phyloP scores from a whole-genome alignment of 2,113 vertebrate genomes.

The Perccottus glenii region DNA sequence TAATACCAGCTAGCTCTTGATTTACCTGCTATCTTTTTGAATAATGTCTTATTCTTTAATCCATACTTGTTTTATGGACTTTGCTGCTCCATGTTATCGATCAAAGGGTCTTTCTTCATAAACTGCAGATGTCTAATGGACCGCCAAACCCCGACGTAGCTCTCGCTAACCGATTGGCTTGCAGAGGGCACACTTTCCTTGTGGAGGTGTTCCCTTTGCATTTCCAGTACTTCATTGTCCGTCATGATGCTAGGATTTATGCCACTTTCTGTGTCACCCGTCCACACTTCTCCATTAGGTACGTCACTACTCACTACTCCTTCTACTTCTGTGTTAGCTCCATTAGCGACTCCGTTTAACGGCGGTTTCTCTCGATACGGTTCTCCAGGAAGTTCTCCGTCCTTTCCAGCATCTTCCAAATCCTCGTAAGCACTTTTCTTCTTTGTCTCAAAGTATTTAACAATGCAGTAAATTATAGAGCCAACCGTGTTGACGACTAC shows the following conservation, averaged over 20 bases:
- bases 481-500: slow-evolving; percentile 96
- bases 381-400: slow-evolving; percentile 66
- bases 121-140: slow-evolving; percentile 88
- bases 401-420: slow-evolving; percentile 85
- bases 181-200: slow-evolving; percentile 47
- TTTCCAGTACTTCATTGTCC: slow-evolving; percentile 65
- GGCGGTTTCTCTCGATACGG: slow-evolving; percentile 53
- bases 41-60: neutral
- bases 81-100: slow-evolving; percentile 92
- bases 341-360: neutral
- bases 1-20: neutral
- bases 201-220: slow-evolving; percentile 67
- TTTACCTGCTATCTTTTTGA: neutral
- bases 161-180: slow-evolving; percentile 79
- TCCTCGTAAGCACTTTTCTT: slow-evolving; percentile 90
- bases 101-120: slow-evolving; percentile 88
- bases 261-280: slow-evolving; percentile 27
- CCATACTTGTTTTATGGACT: slow-evolving; percentile 80
- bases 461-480: slow-evolving; percentile 93
- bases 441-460: slow-evolving; percentile 90
- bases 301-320: neutral
- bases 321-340: neutral
- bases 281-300: slow-evolving; percentile 49
- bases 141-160: slow-evolving; percentile 89
- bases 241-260: slow-evolving; percentile 42